Evolutionary conservation across 2,888 invertebrate genomes (phyloP), one percentile per base, ranked within the genome.

Genomic region (Stegophylla sp.): DNA sequence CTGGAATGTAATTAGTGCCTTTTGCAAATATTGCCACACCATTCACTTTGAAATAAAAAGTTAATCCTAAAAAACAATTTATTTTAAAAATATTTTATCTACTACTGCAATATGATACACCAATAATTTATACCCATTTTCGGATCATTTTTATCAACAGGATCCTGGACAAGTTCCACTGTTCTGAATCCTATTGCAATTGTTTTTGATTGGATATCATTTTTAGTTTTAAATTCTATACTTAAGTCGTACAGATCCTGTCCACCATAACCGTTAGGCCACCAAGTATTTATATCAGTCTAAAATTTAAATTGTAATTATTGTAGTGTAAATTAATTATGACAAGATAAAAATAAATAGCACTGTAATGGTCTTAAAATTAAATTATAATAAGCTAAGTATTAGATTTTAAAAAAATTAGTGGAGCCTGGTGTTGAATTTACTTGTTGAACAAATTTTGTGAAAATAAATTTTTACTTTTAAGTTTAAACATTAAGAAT

Each of bases 1-100:
- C 90, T 0, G 98, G 97, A 85, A 98, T 96, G 90, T 94, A 95
- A 86, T 98, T 98, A 13, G 95, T 93, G 2, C 97, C 97, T 87
- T 98, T 98, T 86, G 95, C 92, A 86, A 97, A 98, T n/a, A 98
- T 90, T 1, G 94, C 91, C 73, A 92, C 87, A 0, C 89, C 92
- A 86, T 98, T 98, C 17, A 99, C 89, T 85, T 90, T 91, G 86
- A 98, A 96, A 86, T 93, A 94, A 87, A 97, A 98, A 12, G 92
- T 90, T 1, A 91, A 87, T 1, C 94, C 97, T 86, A 67, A 77
- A 82, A 82, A 53, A 73, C 26, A 48, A 67, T 26, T 51, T 2
- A 63, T 45, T 23, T 45, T 26, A 23, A 45, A 56, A 13, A 34
- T 64, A 41, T 17, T 17, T 64, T 41, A 28, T 63, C 3, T 9